Base-by-base conservation (phyloP, 2,888 invertebrate genomes). In the Trichacis sp. region DNA sequence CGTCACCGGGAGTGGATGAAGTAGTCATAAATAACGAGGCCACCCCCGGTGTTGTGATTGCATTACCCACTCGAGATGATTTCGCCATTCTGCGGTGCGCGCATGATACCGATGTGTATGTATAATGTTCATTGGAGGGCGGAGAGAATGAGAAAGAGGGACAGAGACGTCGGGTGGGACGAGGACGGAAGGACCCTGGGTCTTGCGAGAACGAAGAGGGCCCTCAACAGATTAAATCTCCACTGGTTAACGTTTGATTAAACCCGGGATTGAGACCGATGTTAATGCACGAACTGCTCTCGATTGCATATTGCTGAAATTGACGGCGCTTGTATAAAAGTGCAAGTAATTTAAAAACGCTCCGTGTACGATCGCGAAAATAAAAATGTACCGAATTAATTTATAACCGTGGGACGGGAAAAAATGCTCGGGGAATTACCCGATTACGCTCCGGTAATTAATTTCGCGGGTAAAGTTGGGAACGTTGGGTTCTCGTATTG, bases 241-340 rank as follows among this genome's bases (percentile, higher is more conserved):
- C 74, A 75, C 78, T 78, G 82, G 82, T 84, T 83, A 83, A 79
- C 82, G 81, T 84, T 84, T 83, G 83, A 83, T 84, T 83, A 84
- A 84, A 83, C 77, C 74, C 64, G 79, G 78, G 75, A 83, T 81
- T 81, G 82, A 80, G 81, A 80, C 72, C 78, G 74, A 83, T 82
- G 80, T 79, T 80, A 79, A 82, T 66, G 56, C 66, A 48, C 60
- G 47, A 45, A 47, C 72, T 59, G 70, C 68, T 70, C 74, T 62
- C 76, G 78, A 79, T 76, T 77, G 78, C 78, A 69, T 73, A 70
- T 71, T 73, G 69, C 57, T 69, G 71, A 70, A 76, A 78, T 76
- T 75, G 74, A 75, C 74, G 72, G 72, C 64, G 69, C 72, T 33
- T 33, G n/a, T 15, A 40, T 40, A 40, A 40, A 40, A 40, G 40